Conservation (phyloP, 2,113 vertebrate genomes). For the Jaculus jaculus region DNA sequence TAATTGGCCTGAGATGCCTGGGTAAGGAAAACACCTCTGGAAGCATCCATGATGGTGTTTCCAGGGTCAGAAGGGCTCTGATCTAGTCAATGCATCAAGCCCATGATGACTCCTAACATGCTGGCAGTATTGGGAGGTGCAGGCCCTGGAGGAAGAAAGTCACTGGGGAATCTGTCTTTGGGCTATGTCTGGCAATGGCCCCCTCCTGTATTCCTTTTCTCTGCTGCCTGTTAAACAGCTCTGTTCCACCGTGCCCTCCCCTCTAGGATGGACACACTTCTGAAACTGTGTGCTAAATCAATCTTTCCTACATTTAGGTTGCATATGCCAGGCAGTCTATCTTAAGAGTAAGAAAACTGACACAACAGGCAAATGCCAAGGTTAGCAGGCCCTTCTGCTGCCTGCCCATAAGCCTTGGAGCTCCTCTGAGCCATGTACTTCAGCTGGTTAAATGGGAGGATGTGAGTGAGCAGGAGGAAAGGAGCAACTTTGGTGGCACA, state of each 20-base stretch:
- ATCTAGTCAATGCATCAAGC: neutral
- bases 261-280: neutral
- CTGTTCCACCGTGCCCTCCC: neutral
- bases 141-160: neutral
- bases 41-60: neutral
- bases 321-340: neutral
- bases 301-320: neutral
- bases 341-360: neutral
- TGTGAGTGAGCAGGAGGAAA: neutral
- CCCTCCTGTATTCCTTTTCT: neutral
- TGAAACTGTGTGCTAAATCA: neutral
- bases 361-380: neutral
- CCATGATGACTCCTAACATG: neutral
- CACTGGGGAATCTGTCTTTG: neutral
- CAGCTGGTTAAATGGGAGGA: accelerated
- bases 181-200: neutral
- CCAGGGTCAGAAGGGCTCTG: neutral
- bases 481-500: neutral
- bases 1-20: neutral
- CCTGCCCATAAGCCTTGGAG: neutral
- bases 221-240: neutral
- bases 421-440: neutral
- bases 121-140: neutral
- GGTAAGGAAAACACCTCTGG: neutral
- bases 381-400: neutral